Base-by-base conservation (phyloP, 2,888 invertebrate genomes). In the Microctonus hyperodae region DNA sequence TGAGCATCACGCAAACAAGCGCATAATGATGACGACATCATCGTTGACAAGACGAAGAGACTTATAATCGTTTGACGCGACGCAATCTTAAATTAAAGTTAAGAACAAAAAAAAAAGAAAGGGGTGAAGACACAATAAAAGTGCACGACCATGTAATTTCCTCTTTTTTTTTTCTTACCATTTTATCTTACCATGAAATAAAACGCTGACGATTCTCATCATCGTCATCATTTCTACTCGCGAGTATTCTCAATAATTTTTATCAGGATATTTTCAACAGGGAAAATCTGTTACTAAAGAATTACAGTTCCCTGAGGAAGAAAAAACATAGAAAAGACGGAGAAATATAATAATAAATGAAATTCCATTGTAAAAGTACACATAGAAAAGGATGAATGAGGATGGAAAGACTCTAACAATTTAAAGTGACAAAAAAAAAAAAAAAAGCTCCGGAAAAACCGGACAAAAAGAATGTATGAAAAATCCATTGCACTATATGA, bases 1-100 rank as follows among this genome's bases (percentile, higher is more conserved):
- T 91, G 85, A 86, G 88, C 85, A 40, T 65, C 33, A 65, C 37
- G 53, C 53, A 0, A 51, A 2, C n/a, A n/a, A n/a, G n/a, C n/a
- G n/a, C n/a, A n/a, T n/a, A n/a, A n/a, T n/a, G n/a, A n/a, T n/a
- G n/a, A n/a, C n/a, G n/a, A n/a, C n/a, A n/a, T n/a, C n/a, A n/a
- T n/a, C n/a, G n/a, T n/a, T n/a, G n/a, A n/a, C n/a, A n/a, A n/a
- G n/a, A n/a, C n/a, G n/a, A n/a, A n/a, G n/a, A n/a, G n/a, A n/a
- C n/a, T n/a, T n/a, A n/a, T n/a, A n/a, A 51, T 13, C 25, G 22
- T 10, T 25, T 5, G 23, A 13, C 13, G 23, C 16, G 23, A 51
- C 50, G 25, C 50, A 51, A n/a, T 22, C n/a, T n/a, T n/a, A n/a
- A n/a, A n/a, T n/a, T n/a, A n/a, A n/a, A n/a, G n/a, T n/a, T n/a